A percentile compares a stretch with the other conserved stretches of the same genome.
Evolutionary conservation across 2,888 invertebrate genomes (phyloP).

Genomic region (Ectropis crepuscularia): DNA sequence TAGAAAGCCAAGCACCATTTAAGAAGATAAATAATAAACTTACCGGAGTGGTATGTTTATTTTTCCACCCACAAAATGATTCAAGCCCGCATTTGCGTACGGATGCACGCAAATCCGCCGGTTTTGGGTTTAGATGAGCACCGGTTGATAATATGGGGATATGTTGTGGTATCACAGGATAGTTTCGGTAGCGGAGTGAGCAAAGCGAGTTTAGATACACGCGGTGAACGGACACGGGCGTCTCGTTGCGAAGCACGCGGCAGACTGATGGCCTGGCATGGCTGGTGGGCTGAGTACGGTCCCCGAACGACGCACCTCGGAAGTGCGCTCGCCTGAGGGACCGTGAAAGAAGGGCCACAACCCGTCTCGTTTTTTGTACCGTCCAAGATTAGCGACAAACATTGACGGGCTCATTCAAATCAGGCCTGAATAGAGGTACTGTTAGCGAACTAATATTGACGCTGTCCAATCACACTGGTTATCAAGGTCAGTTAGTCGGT

Average conservation of each 20-base stretch:
- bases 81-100: slow-evolving; percentile 69
- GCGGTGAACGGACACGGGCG: slow-evolving; percentile 54
- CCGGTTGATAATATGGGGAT: slow-evolving; percentile 41
- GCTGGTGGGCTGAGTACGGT: slow-evolving; percentile 42
- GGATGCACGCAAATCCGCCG: slow-evolving; percentile 60
- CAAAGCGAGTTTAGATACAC: slow-evolving; percentile 18
- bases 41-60: slow-evolving; percentile 79
- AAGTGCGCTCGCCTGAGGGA: slow-evolving; percentile 57
- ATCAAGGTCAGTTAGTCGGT: slow-evolving; percentile 20
- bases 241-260: slow-evolving; percentile 65
- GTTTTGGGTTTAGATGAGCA: slow-evolving; percentile 45
- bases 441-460: slow-evolving; percentile 24
- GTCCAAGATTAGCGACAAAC: slow-evolving; percentile 75
- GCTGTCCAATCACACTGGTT: slow-evolving; percentile 9
- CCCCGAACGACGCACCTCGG: slow-evolving; percentile 26
- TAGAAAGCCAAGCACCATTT: slow-evolving; percentile 48
- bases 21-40: slow-evolving; percentile 61
- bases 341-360: slow-evolving; percentile 74
- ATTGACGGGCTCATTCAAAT: slow-evolving; percentile 62
- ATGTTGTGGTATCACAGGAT: slow-evolving; percentile 31
- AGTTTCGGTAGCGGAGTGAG: slow-evolving; percentile 34
- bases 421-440: slow-evolving; percentile 31
- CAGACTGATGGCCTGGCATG: slow-evolving; percentile 57
- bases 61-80: slow-evolving; percentile 67
- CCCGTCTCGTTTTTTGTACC: slow-evolving; percentile 76